phyloP scores from a whole-genome alignment of 2,888 invertebrate species.

The Andrena praecox region DNA sequence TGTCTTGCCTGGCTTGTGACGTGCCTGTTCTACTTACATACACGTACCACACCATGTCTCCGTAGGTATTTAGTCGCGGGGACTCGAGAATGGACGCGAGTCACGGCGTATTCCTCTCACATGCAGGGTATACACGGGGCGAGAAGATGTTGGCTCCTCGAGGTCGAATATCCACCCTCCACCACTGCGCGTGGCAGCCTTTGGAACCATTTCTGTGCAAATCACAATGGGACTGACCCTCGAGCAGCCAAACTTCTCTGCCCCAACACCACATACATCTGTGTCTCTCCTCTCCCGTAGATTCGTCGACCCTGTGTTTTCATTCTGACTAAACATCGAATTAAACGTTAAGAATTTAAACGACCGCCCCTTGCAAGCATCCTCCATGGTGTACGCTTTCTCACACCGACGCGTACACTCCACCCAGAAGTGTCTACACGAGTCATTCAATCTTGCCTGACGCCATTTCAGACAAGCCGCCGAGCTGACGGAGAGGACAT shows the following conservation, averaged over 20 bases:
- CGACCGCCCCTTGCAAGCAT: constrained; percentile 8
- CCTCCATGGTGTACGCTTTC: constrained; percentile 47
- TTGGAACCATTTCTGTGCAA: background rate
- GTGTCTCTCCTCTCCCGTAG: constrained; percentile 49
- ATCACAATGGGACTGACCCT: background rate
- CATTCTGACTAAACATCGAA: constrained; percentile 42
- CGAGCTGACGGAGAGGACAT: constrained; percentile 96
- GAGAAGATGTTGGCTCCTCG: background rate
- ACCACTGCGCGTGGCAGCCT: too few relatives aligned
- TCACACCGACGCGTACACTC: constrained; percentile 30
- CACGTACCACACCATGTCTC: background rate
- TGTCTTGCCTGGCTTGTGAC: constrained; percentile 50
- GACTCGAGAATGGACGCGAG: constrained; percentile 21
- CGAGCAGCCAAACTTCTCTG: constrained; percentile 7
- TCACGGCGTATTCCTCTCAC: constrained; percentile 15
- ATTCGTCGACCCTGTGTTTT: constrained; percentile 42
- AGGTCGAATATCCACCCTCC: background rate
- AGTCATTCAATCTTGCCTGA: background rate
- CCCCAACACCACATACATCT: constrained; percentile 11
- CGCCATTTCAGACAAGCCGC: constrained; percentile 93
- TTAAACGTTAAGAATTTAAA: constrained; percentile 26
- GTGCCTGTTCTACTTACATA: constrained; percentile 52
- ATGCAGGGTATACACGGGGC: constrained; percentile 3
- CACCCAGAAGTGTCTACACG: background rate
- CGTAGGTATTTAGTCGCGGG: constrained; percentile 26